Base-by-base conservation (phyloP, 2,113 vertebrate genomes). In the Cichladusa arquata region DNA sequence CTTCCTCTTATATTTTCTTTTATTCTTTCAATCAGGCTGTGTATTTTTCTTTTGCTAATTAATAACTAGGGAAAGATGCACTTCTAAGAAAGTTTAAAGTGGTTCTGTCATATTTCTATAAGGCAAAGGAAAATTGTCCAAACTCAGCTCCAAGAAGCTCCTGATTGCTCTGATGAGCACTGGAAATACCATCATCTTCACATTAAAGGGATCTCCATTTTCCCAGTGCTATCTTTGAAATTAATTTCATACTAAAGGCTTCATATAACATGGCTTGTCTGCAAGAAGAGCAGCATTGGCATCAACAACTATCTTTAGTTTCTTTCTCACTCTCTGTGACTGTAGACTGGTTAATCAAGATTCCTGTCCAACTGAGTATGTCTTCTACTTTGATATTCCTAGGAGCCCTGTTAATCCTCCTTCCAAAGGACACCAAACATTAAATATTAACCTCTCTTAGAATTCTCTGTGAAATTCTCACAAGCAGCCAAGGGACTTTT, bases 401-500 rank as follows among this genome's bases (percentile, higher is more conserved):
- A 61, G 44, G 66, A 93, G 72, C 58, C 94, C 83, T 94, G 88
- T 73, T 85, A 90, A 96, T 93, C 87, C 91, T 64, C 60, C 76
- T 84, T 94, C 86, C 84, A 73, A 70, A 83, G 60, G 81, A 81
- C 25, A 53, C 15, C 44, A 77, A 81, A 92, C 40, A 90, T 61
- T 90, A 81, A 84, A 95, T 80, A 77, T 80, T 81, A 90, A 62
- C 67, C 82, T 85, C 73, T 80, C 12, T 61, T 74, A 90, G 92
- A 94, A 87, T 93, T 95, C 58, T 42, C 87, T 53, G 56, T 51
- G 83, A 91, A 95, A 96, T 81, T 81, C 83, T 88, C 74, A 47
- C 67, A 86, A 81, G 89, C 89, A 95, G 95, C 67, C 88, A 90
- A 78, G 48, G 76, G 80, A 86, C 82, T 96, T 93, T 78, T 83